A percentile compares a stretch with the other conserved stretches of the same genome.
Conservation (phyloP, 2,113 vertebrate species). For the Tamias sibiricus region DNA sequence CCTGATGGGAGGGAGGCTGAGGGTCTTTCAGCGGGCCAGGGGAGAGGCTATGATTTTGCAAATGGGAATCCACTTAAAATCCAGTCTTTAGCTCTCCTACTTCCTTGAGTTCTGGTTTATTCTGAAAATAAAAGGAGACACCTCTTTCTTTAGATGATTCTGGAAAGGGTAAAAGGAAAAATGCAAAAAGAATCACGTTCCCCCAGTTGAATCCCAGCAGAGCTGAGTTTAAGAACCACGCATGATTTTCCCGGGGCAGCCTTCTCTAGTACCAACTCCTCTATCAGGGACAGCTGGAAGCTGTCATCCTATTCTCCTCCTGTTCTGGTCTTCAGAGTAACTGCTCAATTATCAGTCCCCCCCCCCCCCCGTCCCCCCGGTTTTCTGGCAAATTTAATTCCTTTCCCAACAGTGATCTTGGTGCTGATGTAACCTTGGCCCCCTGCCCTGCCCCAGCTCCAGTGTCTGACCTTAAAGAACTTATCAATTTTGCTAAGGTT, state of each 20-base stretch:
- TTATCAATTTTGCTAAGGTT: conserved; percentile 99
- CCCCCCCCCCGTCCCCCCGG: too few species aligned
- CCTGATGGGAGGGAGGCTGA: too few species aligned
- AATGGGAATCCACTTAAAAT: neutral
- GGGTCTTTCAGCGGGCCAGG: neutral
- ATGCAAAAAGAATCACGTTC: neutral
- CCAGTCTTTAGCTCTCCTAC: neutral
- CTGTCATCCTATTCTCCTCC: too few species aligned
- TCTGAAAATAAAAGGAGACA: neutral
- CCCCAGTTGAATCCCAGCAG: neutral
- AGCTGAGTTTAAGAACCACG: accelerated
- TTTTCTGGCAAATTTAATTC: neutral
- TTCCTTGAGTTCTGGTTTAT: neutral
- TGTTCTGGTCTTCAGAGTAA: neutral
- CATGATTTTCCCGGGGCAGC: accelerated
- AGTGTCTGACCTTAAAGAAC: conserved; percentile 95
- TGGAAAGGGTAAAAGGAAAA: neutral
- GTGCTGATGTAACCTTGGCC: neutral
- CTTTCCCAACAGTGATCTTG: neutral
- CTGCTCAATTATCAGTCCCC: too few species aligned
- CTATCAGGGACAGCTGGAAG: neutral
- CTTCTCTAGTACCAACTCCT: neutral
- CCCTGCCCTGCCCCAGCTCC: neutral
- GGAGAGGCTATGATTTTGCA: neutral
- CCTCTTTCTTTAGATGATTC: neutral